phyloP scores from a whole-genome alignment of 2,888 invertebrate genomes.

The Diloba caeruleocephala region DNA sequence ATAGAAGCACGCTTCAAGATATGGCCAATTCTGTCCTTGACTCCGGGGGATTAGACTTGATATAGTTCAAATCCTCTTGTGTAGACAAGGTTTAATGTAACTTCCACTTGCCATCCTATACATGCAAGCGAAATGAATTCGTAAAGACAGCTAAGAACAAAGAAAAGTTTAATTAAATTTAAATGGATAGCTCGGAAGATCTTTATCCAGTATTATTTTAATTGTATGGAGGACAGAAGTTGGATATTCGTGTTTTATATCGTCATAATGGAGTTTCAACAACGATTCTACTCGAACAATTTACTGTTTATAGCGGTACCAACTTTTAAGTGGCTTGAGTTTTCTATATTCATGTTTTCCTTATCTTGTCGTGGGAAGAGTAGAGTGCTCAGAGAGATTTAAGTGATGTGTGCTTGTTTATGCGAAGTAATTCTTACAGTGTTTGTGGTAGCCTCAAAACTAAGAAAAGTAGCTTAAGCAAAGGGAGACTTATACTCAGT shows the following conservation, averaged over 20 bases:
- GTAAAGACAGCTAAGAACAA: conserved; percentile 2
- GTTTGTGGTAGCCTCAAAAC: too few species aligned
- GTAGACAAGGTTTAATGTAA: too few species aligned
- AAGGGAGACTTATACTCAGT: too few species aligned
- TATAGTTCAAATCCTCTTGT: too few species aligned
- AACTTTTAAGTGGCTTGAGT: conserved; percentile 23
- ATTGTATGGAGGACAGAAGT: conserved; percentile 11
- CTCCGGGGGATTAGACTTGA: too few species aligned
- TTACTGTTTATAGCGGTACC: conserved; percentile 3
- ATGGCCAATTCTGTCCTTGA: too few species aligned
- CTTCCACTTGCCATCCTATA: too few species aligned
- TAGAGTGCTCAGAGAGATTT: background rate
- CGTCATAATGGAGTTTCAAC: conserved; percentile 2
- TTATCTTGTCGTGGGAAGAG: background rate
- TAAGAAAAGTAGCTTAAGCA: too few species aligned
- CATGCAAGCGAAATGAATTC: background rate
- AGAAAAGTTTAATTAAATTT: conserved; percentile 10
- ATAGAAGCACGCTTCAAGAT: too few species aligned
- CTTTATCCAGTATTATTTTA: conserved; percentile 15
- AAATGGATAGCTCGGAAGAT: conserved; percentile 14
- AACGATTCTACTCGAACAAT: conserved; percentile 1
- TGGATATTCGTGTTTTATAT: conserved; percentile 12
- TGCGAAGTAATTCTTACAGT: too few species aligned
- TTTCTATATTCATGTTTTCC: conserved; percentile 1
- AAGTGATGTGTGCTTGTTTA: background rate